phyloP scores from a whole-genome alignment of 2,888 invertebrate species.

The Eristalinus sepulchralis region DNA sequence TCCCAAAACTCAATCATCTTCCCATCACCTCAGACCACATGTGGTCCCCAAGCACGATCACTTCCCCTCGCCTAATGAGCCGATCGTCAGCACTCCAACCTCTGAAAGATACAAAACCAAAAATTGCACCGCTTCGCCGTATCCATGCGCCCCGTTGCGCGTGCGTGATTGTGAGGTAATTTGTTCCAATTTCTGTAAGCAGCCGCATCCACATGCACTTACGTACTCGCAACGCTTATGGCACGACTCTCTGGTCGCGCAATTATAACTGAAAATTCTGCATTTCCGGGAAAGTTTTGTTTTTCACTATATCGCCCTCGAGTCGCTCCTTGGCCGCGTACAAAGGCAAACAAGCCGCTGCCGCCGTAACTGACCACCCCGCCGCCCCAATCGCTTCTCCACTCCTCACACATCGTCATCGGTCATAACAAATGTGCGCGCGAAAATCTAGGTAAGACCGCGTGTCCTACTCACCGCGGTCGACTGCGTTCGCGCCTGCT shows the following conservation, averaged over 20 bases:
- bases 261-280: conserved; percentile 43
- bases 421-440: conserved; percentile 52
- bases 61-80: neutral
- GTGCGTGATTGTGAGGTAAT: neutral
- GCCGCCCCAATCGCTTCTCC: too few species aligned
- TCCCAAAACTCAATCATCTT: neutral
- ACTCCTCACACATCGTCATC: neutral
- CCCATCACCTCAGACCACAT: neutral
- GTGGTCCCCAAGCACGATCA: neutral
- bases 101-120: neutral
- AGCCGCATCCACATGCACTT: neutral
- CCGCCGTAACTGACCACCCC: neutral
- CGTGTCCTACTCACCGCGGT: conserved; percentile 59
- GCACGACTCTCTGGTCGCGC: neutral
- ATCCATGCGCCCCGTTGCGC: neutral
- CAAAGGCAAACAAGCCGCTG: neutral
- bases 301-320: neutral
- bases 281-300: conserved; percentile 68
- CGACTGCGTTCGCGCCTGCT: conserved; percentile 40
- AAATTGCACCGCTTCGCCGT: neutral
- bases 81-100: neutral
- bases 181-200: conserved; percentile 1
- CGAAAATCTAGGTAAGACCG: conserved; percentile 57
- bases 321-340: neutral
- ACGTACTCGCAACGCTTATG: neutral